Evolutionary conservation across 2,888 invertebrate species (phyloP).

Genomic region (Aleiodes alternator): DNA sequence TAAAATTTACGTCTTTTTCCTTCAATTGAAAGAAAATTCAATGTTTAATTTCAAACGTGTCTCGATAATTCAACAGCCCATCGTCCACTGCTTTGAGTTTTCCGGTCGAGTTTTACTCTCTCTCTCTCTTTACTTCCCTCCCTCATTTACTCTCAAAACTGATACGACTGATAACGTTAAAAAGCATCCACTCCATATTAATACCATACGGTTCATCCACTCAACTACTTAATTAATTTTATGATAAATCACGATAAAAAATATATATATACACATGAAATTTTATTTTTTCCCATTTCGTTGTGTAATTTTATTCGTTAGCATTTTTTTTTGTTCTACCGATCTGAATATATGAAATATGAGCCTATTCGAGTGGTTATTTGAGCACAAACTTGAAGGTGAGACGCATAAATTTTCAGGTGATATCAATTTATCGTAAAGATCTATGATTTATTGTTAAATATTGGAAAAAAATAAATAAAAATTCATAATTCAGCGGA

Average conservation of each 20-base stretch:
- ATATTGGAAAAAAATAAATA: background rate
- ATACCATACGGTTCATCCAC: conserved; percentile 25
- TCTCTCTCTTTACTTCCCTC: background rate
- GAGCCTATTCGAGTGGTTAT: conserved; percentile 5
- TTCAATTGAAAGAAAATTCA: background rate
- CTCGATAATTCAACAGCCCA: conserved; percentile 15
- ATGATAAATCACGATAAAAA: conserved; percentile 25
- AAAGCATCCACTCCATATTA: conserved; percentile 28
- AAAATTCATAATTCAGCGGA: conserved; percentile 3
- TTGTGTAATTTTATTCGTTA: background rate
- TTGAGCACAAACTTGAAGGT: conserved; percentile 19
- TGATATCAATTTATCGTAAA: conserved; percentile 6
- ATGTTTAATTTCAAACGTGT: background rate
- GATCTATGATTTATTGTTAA: conserved; percentile 22
- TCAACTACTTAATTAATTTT: conserved; percentile 12
- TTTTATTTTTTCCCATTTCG: background rate
- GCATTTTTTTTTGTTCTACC: background rate
- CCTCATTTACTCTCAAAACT: conserved; percentile 22
- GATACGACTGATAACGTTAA: conserved; percentile 26
- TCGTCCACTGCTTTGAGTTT: conserved; percentile 27
- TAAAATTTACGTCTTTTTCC: background rate
- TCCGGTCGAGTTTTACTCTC: background rate
- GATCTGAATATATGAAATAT: background rate
- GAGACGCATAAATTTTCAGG: conserved; percentile 13
- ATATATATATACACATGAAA: background rate